Percentiles rank a stretch among this genome's conserved stretches.
These are phyloP conservation scores for Galbula dea DNA, from an alignment of 2,113 vertebrate species.

Conservation along the genomic window DNA sequence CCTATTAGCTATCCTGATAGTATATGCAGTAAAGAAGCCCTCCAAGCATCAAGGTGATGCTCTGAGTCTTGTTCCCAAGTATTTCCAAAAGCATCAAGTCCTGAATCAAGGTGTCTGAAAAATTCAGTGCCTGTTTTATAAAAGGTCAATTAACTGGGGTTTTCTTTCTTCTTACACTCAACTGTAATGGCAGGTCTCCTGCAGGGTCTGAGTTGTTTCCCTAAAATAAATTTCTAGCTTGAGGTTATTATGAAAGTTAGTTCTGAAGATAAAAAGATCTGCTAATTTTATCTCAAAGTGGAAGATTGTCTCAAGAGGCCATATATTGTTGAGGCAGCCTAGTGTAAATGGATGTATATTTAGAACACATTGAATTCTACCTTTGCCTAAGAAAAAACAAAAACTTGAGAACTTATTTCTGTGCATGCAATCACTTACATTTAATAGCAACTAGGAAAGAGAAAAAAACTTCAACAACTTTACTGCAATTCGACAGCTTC, in stretches of 20 bases:
- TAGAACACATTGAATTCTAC: background rate
- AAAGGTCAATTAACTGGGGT: background rate
- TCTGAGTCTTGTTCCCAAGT: background rate
- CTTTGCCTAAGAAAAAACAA: background rate
- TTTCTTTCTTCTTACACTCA: background rate
- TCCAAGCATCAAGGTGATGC: background rate
- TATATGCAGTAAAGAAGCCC: background rate
- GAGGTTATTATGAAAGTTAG: background rate
- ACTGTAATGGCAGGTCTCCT: background rate
- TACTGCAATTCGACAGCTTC: background rate
- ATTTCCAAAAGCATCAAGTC: background rate
- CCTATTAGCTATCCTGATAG: too few species aligned
- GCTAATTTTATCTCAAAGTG: background rate
- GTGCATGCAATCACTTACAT: background rate
- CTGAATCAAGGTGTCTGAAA: background rate
- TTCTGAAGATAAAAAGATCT: background rate
- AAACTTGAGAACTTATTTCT: background rate
- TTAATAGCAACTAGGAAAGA: background rate
- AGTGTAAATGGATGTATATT: background rate
- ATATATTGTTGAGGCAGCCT: background rate
- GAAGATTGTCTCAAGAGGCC: background rate
- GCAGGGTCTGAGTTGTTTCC: background rate
- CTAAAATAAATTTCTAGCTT: background rate
- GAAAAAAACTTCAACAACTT: background rate
- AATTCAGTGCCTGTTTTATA: background rate